Evolutionary conservation across 2,797 vertebrate species (phyloP), one percentile per base, ranked within the genome.

Genomic region (Oryzias dopingdopingensis): DNA sequence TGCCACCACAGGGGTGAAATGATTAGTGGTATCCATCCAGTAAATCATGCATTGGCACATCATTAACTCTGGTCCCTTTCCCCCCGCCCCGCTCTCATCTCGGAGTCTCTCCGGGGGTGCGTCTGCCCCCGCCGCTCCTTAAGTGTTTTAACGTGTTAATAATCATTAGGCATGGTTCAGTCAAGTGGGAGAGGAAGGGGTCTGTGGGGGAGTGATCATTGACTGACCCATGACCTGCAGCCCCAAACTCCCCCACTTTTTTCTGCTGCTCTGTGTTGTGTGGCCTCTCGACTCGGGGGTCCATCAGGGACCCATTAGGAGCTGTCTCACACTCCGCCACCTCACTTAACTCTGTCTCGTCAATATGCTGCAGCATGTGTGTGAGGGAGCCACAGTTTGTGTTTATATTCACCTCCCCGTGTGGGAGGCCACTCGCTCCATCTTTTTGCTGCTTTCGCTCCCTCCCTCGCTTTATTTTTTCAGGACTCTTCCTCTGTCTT

Each of bases 91-190:
- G 71, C 70, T 75, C 76, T 84, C 86, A 78, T 82, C 76, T 78
- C 70, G 23, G 29, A 37, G 65, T 66, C 76, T 88, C 84, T 80
- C 82, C 32, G 49, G 76, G 86, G 87, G 82, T 73, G 68, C 72
- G 49, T 76, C 85, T 67, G 52, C 80, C 89, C 87, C 86, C 84
- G 62, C 67, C 47, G 82, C 87, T 84, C 82, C 89, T 90, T 90
- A 89, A 89, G 86, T 89, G 89, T 90, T 90, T 90, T 90, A 90
- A 88, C 77, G 86, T 89, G 87, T 90, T 90, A 89, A 90, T 90
- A 90, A 89, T 89, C 87, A 89, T 90, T 87, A 87, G 82, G 80
- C 81, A 63, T 79, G 72, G 79, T 70, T 80, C 80, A 82, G 86
- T 87, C 75, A 82, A 88, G 85, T 81, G 79, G 86, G 67, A 80